phyloP scores from a whole-genome alignment of 1,140 invertebrate genomes.

The Bicyclus anynana region DNA sequence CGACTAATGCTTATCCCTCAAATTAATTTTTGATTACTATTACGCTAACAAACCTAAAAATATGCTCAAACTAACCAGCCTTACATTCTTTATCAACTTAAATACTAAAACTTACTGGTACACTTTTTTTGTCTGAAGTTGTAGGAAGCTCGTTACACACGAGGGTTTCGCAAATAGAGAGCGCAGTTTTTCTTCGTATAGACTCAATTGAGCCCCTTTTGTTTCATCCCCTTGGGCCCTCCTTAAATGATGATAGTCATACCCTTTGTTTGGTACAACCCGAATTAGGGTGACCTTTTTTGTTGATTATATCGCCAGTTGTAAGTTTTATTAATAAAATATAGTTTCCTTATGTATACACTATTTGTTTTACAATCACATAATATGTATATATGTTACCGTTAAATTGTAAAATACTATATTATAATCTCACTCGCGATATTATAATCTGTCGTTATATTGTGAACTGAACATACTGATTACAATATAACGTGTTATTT shows the following conservation, averaged over 20 bases:
- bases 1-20: too few relatives aligned
- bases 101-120: constrained; percentile 2
- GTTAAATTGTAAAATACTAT: too few relatives aligned
- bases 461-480: too few relatives aligned
- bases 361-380: too few relatives aligned
- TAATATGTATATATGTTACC: too few relatives aligned
- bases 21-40: too few relatives aligned
- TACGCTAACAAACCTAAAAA: too few relatives aligned
- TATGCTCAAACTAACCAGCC: background rate
- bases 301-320: constrained; percentile 11
- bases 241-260: constrained; percentile 35
- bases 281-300: constrained; percentile 24
- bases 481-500: too few relatives aligned
- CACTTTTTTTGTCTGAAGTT: constrained; percentile 23
- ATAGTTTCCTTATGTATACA: too few relatives aligned
- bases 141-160: constrained; percentile 35
- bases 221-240: constrained; percentile 35
- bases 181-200: constrained; percentile 36
- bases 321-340: background rate
- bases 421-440: too few relatives aligned
- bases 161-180: constrained; percentile 41
- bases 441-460: too few relatives aligned
- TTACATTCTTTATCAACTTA: background rate
- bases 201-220: constrained; percentile 45
- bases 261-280: constrained; percentile 28